Evolutionary conservation across 2,888 invertebrate genomes (phyloP), one percentile per base, ranked within the genome.

Genomic region (Drosophila birchii): DNA sequence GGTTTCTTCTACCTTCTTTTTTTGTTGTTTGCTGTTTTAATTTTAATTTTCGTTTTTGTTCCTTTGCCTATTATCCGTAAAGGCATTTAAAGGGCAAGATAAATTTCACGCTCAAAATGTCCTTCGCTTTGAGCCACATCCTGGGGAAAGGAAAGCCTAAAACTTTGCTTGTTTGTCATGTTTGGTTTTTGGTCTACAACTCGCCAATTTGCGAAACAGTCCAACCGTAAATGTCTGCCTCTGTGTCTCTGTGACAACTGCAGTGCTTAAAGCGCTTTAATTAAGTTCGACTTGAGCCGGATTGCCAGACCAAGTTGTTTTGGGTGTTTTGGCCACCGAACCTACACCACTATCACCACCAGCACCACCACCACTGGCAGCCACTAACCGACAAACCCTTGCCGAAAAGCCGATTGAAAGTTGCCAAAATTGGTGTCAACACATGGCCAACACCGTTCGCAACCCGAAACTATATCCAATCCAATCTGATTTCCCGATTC

Each of bases 141-240:
- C 59, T 59, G 44, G 8, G 18, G 51, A 54, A 58, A 53, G 18
- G 51, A 54, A 58, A 53, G 34, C 32, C 62, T 56, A 41, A 43
- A 73, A 57, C 32, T 49, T 64, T 44, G 59, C 71, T 57, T 66
- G 75, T 61, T 74, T 75, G 61, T 75, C 75, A 61, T 74, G 74
- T 74, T 74, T 74, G 75, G 66, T 57, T 66, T 74, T 75, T 74
- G 75, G 74, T 75, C 67, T 62, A 49, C 57, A 62, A 54, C 71
- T 75, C 68, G 55, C 56, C 67, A 75, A 67, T 75, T 75, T 57
- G 72, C 36, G 72, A 53, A 64, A 59, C 59, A 70, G 59, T 54
- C 69, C 59, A 36, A 59, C 51, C 72, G 59, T 51, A 53, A 71
- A 59, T 54, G 56, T 43, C 47, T 34, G 39, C 39, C 44, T 20